Conservation (phyloP, 2,797 vertebrate species). For the Spea hammondii region DNA sequence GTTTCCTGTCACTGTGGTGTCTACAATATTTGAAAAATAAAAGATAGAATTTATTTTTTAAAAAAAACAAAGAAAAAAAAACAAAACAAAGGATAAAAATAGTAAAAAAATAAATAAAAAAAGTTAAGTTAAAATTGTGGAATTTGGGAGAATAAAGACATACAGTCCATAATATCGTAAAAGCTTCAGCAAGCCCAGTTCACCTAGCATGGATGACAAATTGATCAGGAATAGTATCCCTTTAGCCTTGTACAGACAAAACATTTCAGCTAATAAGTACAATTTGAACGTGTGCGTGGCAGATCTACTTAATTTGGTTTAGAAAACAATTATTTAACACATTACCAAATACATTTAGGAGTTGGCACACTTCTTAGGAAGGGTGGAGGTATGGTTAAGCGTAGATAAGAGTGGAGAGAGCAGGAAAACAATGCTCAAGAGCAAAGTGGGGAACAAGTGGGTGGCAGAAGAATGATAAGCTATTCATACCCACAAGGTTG, state of each 20-base stretch:
- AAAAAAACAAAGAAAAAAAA: neutral
- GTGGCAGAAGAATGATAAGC: constrained; percentile 37
- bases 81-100: neutral
- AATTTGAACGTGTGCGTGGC: too few relatives aligned
- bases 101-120: neutral
- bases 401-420: constrained; percentile 33
- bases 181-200: too few relatives aligned
- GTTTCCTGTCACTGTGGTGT: constrained; percentile 38
- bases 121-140: too few relatives aligned
- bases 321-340: constrained; percentile 6
- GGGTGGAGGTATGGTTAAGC: constrained; percentile 35
- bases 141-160: too few relatives aligned
- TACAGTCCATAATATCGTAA: too few relatives aligned
- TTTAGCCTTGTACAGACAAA: too few relatives aligned
- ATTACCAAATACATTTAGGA: constrained; percentile 7
- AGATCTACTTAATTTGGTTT: neutral
- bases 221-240: too few relatives aligned
- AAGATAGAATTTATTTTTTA: constrained; percentile 8
- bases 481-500: constrained; percentile 40
- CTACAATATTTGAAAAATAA: neutral
- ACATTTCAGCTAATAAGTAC: too few relatives aligned
- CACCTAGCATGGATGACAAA: too few relatives aligned
- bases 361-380: constrained; percentile 30
- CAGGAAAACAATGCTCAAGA: constrained; percentile 27
- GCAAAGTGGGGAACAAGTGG: constrained; percentile 19